phyloP scores from a whole-genome alignment of 2,888 invertebrate genomes.

The Anodontia alba region DNA sequence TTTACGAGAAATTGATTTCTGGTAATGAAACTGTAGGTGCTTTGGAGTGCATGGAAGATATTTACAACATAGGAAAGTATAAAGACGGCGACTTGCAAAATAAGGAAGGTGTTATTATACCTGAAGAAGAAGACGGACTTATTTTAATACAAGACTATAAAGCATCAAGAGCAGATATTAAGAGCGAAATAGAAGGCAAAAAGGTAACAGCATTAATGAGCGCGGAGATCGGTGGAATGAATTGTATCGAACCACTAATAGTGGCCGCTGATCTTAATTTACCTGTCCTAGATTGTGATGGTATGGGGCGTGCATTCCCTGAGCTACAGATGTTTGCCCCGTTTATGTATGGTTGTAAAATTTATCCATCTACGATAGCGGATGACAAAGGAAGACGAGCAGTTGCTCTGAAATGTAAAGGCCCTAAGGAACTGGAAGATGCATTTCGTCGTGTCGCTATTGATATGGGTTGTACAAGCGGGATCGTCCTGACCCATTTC shows the following conservation, averaged over 20 bases:
- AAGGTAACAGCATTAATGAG: constrained; percentile 73
- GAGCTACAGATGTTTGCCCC: constrained; percentile 79
- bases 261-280: constrained; percentile 73
- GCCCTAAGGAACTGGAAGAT: constrained; percentile 74
- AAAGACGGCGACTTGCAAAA: constrained; percentile 59
- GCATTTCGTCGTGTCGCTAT: constrained; percentile 73
- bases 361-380: constrained; percentile 72
- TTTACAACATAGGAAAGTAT: constrained; percentile 62
- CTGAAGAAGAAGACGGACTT: constrained; percentile 56
- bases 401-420: constrained; percentile 68
- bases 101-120: constrained; percentile 57
- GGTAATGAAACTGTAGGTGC: constrained; percentile 68
- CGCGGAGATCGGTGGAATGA: constrained; percentile 81
- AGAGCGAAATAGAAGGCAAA: constrained; percentile 23
- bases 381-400: constrained; percentile 73
- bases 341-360: constrained; percentile 73
- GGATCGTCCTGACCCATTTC: constrained; percentile 65
- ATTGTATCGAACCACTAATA: constrained; percentile 77
- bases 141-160: constrained; percentile 71
- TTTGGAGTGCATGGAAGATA: constrained; percentile 64
- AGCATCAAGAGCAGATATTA: neutral
- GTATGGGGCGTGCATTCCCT: constrained; percentile 83
- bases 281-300: constrained; percentile 80
- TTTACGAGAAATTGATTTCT: constrained; percentile 73
- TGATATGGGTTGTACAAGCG: constrained; percentile 77